Evolutionary conservation across 2,797 vertebrate genomes (phyloP).

Genomic region (Oryzias sinensis): DNA sequence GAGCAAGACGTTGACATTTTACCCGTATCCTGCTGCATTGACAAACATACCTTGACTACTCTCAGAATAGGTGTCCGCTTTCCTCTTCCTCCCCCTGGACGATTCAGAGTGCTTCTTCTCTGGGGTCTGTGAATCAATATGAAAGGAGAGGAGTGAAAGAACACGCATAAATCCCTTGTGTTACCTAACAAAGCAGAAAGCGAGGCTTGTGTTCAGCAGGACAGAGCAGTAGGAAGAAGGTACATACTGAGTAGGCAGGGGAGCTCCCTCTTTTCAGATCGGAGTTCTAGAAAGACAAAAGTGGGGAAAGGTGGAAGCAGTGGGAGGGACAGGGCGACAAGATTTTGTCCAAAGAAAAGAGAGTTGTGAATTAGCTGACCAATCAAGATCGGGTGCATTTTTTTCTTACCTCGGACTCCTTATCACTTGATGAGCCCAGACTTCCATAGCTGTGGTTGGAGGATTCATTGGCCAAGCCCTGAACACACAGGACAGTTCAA

Average conservation of each 20-base stretch:
- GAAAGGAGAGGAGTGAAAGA: conserved; percentile 20
- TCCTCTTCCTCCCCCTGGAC: conserved; percentile 95
- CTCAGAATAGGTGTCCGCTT: conserved; percentile 96
- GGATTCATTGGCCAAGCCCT: conserved; percentile 97
- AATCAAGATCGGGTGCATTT: conserved; percentile 12
- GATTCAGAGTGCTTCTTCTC: conserved; percentile 97
- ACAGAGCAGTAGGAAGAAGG: conserved; percentile 49
- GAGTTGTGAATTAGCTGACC: not conserved
- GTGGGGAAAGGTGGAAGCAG: conserved; percentile 49
- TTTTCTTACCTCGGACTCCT: conserved; percentile 91
- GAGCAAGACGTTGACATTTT: not conserved
- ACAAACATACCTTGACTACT: conserved; percentile 90
- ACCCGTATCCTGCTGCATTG: not conserved
- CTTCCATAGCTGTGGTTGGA: conserved; percentile 99
- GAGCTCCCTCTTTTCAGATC: conserved; percentile 82
- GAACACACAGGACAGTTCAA: conserved; percentile 19
- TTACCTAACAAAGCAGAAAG: conserved; percentile 45
- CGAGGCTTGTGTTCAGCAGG: conserved; percentile 37
- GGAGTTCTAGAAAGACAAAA: conserved; percentile 65
- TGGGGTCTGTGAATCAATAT: conserved; percentile 84
- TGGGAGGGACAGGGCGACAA: conserved; percentile 43
- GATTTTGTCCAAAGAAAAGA: conserved; percentile 5
- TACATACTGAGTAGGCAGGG: conserved; percentile 82
- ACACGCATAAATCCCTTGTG: conserved; percentile 33
- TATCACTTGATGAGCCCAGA: conserved; percentile 97